Percentiles rank a stretch among this genome's conserved stretches.
These are phyloP conservation scores for Ferdinandea cuprea DNA, from an alignment of 2,888 invertebrate species.

Conservation along the genomic window DNA sequence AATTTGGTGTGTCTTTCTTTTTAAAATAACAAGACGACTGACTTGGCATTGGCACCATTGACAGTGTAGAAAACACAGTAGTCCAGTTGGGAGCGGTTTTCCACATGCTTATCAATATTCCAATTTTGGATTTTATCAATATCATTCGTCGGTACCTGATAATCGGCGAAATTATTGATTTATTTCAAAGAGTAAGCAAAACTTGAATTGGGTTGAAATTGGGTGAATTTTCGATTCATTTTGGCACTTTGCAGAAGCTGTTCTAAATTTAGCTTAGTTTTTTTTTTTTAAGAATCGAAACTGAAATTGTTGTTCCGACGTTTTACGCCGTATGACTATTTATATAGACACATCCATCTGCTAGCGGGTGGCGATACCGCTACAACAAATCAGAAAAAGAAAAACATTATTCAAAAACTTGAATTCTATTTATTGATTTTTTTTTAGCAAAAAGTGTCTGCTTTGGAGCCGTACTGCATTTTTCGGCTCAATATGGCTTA, in stretches of 20 bases:
- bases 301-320: not conserved
- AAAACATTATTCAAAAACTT: conserved; percentile 8
- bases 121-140: conserved; percentile 3
- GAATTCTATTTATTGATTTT: not conserved
- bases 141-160: not conserved
- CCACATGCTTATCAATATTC: conserved; percentile 10
- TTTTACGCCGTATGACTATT: conserved; percentile 27
- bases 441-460: not conserved
- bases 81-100: not conserved
- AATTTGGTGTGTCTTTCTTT: not conserved
- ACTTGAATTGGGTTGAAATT: not conserved
- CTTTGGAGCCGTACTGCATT: conserved; percentile 41
- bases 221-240: not conserved
- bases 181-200: conserved; percentile 12
- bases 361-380: not conserved
- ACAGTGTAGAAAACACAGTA: not conserved
- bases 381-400: not conserved
- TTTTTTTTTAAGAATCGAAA: conserved; percentile 6
- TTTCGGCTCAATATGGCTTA: conserved; percentile 29
- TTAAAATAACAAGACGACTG: not conserved
- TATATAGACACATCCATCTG: conserved; percentile 41
- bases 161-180: conserved; percentile 45
- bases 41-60: not conserved
- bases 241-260: conserved; percentile 12
- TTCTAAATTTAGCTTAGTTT: conserved; percentile 51